Conservation (phyloP, 2,888 invertebrate genomes). For the Dinocampus coccinellae region DNA sequence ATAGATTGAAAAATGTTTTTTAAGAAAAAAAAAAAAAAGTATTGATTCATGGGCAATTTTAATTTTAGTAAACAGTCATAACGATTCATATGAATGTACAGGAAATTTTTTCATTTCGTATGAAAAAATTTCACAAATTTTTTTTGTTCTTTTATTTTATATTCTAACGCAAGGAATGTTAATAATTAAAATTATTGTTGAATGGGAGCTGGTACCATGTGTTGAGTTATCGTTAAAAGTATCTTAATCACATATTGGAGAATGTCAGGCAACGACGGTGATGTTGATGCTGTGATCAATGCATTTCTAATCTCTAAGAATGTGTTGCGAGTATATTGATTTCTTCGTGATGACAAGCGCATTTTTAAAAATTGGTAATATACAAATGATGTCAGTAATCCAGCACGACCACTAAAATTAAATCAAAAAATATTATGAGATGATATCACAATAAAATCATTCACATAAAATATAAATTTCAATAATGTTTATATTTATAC, state of each 20-base stretch:
- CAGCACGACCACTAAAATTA: constrained; percentile 85
- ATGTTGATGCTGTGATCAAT: constrained; percentile 77
- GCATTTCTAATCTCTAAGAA: constrained; percentile 88
- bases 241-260: constrained; percentile 74
- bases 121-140: background rate
- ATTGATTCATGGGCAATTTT: background rate
- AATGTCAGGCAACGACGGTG: constrained; percentile 79
- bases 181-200: constrained; percentile 52
- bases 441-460: background rate
- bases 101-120: background rate
- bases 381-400: constrained; percentile 92
- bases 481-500: constrained; percentile 68
- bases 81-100: background rate
- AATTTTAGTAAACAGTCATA: background rate
- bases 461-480: background rate
- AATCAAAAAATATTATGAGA: constrained; percentile 25
- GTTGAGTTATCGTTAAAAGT: constrained; percentile 79
- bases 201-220: constrained; percentile 81
- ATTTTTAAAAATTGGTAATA: constrained; percentile 96
- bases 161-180: background rate
- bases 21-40: background rate
- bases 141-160: background rate
- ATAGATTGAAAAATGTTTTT: background rate
- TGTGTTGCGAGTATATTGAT: constrained; percentile 95
- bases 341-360: constrained; percentile 93